Percentiles rank a stretch among this genome's conserved stretches.
Evolutionary conservation across 2,888 invertebrate species (phyloP).

Genomic region (Philereme transversata): DNA sequence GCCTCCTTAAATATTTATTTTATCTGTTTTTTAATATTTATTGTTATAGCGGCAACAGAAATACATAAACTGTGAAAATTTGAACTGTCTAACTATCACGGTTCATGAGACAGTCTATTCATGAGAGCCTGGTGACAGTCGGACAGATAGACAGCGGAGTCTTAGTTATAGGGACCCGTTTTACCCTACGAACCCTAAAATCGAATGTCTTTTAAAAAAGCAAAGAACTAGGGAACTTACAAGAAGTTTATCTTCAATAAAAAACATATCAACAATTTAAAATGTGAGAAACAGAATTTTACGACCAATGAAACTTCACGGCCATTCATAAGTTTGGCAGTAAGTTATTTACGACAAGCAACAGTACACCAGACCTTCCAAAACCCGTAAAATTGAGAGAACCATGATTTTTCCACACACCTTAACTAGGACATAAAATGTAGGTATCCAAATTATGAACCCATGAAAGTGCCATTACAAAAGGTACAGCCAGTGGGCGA

Average conservation of each 20-base stretch:
- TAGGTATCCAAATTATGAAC: constrained; percentile 39
- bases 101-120: no score
- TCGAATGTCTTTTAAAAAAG: no score
- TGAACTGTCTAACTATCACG: no score
- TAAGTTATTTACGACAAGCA: constrained; percentile 32
- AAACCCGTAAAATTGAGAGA: constrained; percentile 27
- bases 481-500: constrained; percentile 47
- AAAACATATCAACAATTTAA: not conserved
- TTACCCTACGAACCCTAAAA: no score
- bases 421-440: constrained; percentile 42
- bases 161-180: no score
- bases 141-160: no score
- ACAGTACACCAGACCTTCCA: constrained; percentile 16
- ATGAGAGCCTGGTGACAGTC: no score
- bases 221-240: not conserved
- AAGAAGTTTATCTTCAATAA: not conserved
- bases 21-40: no score
- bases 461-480: constrained; percentile 43
- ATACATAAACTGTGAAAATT: no score
- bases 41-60: no score
- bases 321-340: constrained; percentile 24
- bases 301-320: constrained; percentile 32
- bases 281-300: constrained; percentile 15
- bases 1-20: no score
- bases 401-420: constrained; percentile 23